Evolutionary conservation across 2,888 invertebrate genomes (phyloP), one percentile per base, ranked within the genome.

Genomic region (Polia nebulosa): DNA sequence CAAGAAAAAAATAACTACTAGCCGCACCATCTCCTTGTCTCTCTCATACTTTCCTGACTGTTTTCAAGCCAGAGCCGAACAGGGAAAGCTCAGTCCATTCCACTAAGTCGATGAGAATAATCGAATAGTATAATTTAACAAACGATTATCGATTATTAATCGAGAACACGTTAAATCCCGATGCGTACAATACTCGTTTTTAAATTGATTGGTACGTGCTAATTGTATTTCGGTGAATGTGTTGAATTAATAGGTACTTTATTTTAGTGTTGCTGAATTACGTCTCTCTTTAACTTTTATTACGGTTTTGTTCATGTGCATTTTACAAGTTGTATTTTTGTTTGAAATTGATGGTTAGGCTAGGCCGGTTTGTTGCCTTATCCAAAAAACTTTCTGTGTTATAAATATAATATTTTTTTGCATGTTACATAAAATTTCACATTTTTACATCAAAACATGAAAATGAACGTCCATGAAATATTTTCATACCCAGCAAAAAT

Each of bases 131-230:
- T 41, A 32, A 72, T 36, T 34, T 41, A 32, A 63, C 41, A 29
- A 49, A 25, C 34, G 29, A 41, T 60, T 55, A 59, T 45, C 61
- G 58, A 71, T 61, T 59, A 58, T 61, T 53, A 55, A 76, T 76
- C 32, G 66, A 72, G 47, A 32, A 51, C 62, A 32, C 51, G 22
- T 58, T 60, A 45, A 57, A 55, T 65, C 3, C n/a, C 2, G 44
- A 62, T 55, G 34, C 8, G 22, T 15, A 25, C 27, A 36, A 39
- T 36, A 59, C 39, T 63, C 51, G 45, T 58, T 65, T 60, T 59
- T 34, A 22, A 58, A 76, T 51, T 51, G 15, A 66, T 45, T 45
- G 60, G 15, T 27, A 39, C 44, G 32, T 27, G 11, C 34, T 69
- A 39, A 51, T 61, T 57, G 27, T 41, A 36, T 64, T 61, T 22